Conservation (phyloP, 1,140 invertebrate genomes). For the Trichomalopsis sarcophagae region DNA sequence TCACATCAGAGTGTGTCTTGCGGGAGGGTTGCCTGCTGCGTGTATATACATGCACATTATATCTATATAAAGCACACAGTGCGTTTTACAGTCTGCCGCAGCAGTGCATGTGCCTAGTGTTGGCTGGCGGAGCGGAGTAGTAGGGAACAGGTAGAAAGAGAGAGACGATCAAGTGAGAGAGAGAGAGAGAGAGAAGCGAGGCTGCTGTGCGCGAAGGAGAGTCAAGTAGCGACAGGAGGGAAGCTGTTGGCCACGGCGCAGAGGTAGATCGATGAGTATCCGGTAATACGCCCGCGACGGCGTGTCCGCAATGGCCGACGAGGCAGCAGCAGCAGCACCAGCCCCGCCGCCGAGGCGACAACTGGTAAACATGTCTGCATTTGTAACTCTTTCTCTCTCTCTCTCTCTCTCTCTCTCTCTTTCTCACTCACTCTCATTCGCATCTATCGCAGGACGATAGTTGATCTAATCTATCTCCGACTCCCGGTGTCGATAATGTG, state of each 20-base stretch:
- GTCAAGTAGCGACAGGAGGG: neutral
- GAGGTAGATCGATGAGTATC: conserved; percentile 58
- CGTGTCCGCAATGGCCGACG: conserved; percentile 70
- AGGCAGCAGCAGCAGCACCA: conserved; percentile 63
- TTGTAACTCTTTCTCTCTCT: neutral
- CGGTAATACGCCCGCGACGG: conserved; percentile 68
- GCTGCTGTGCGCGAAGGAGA: neutral
- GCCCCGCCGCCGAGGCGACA: conserved; percentile 63
- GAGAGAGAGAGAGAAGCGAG: neutral
- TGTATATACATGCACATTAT: neutral
- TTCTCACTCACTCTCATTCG: no score
- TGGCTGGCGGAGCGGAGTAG: neutral
- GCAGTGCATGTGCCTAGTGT: neutral
- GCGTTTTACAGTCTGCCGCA: neutral
- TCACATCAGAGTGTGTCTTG: neutral
- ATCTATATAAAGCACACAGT: neutral
- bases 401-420: neutral
- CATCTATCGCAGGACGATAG: neutral
- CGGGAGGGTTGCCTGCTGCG: neutral
- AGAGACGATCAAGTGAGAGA: neutral
- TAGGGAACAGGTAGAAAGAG: neutral
- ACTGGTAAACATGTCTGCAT: conserved; percentile 66
- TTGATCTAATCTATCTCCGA: no score
- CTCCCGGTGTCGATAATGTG: neutral
- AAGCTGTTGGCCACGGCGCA: neutral